Percentiles rank a stretch among this genome's conserved stretches.
These are phyloP conservation scores for Simalia tracyae DNA, from an alignment of 2,797 vertebrate species.

Conservation along the genomic window DNA sequence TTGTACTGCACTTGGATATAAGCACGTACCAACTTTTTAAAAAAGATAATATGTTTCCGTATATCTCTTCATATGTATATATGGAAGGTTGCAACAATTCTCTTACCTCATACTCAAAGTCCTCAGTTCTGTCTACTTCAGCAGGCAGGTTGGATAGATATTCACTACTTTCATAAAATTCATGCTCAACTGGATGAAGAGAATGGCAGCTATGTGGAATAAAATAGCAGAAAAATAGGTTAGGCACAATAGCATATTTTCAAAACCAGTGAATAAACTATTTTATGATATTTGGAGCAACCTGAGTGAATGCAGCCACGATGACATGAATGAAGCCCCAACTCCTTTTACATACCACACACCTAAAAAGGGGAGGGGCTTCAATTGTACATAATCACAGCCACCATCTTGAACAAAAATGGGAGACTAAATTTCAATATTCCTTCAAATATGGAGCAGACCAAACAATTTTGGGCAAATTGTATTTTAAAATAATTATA, in stretches of 20 bases:
- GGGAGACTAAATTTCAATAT: neutral
- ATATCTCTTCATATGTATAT: too few species aligned
- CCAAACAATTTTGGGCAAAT: neutral
- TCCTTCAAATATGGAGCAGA: neutral
- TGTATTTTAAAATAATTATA: too few species aligned
- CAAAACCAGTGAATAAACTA: conserved; percentile 41
- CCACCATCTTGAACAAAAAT: neutral
- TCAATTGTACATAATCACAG: too few species aligned
- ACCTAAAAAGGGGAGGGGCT: conserved; percentile 1
- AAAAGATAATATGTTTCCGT: neutral
- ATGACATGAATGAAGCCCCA: too few species aligned
- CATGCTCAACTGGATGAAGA: conserved; percentile 90
- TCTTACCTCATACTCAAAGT: conserved; percentile 96
- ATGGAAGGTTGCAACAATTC: neutral
- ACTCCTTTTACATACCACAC: too few species aligned
- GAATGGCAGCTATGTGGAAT: conserved; percentile 88
- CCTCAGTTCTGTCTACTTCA: conserved; percentile 89
- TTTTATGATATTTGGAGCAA: conserved; percentile 34
- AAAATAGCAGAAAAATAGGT: conserved; percentile 63
- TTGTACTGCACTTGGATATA: too few species aligned
- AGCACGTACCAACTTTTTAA: too few species aligned
- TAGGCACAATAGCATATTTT: conserved; percentile 49
- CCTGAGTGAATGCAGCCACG: conserved; percentile 6
- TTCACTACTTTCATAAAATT: conserved; percentile 91
- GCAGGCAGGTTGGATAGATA: conserved; percentile 87